Base-by-base conservation (phyloP, 2,888 invertebrate species). In the Psococerastis gibbosa region DNA sequence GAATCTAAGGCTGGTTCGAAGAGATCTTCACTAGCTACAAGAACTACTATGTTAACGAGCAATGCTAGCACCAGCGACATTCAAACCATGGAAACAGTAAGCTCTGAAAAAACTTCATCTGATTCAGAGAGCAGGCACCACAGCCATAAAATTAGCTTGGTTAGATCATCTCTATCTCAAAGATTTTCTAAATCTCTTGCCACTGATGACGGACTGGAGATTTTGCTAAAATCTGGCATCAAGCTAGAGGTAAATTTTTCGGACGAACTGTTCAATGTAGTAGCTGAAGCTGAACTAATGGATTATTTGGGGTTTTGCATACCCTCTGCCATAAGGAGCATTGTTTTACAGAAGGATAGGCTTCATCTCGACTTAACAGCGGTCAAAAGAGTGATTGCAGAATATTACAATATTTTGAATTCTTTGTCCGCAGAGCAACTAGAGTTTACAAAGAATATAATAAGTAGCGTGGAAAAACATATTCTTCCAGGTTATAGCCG, bases 401-500 rank as follows among this genome's bases (percentile, higher is more conserved):
- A 68, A 42, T 85, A 83, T 57, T 82, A 81, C 55, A 55, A 55
- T 0, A 71, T 78, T 22, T 59, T 77, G 0, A 60, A 67, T 1
- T 72, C 71, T 2, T 65, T 91, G 43, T 76, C 76, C 22, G 60
- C 68, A 8, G 77, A 83, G 0, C 84, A 72, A 69, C 69, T 78
- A 1, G 66, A 73, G 47, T 69, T 85, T 43, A 62, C 84, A 57
- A 75, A 76, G 51, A 69, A 68, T 11, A 74, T 74, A 50, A 65
- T 85, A 1, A 64, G 72, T 51, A 72, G 78, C 47, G 73, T 79
- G 48, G 85, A 87, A 57, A 67, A 76, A 31, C 68, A 74, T 42
- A 75, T 87, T 41, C 71, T 83, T 53, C 84, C 85, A 2, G 91
- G 91, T 0, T 64, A 84, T 1, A 77, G 76, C 2, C 70, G 88